Evolutionary conservation across 35 echinoderm and acorn worm species (phyloP).

Genomic region (Acanthaster planci): DNA sequence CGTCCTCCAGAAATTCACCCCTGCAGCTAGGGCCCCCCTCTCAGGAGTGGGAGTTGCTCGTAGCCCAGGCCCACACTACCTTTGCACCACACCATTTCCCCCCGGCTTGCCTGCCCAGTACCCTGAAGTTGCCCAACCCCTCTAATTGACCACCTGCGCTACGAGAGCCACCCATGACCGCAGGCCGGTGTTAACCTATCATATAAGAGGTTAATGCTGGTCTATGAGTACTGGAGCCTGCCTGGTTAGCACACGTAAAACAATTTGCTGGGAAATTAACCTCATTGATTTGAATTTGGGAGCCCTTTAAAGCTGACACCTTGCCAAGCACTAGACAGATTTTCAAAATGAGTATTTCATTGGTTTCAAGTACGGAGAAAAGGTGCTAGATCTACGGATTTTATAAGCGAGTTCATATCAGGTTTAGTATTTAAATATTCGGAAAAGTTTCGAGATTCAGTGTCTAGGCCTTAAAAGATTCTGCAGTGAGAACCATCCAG

Average conservation of each 20-base stretch:
- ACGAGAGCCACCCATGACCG: background rate
- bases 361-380: background rate
- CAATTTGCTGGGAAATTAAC: constrained; percentile 28
- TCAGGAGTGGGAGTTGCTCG: no score
- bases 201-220: constrained; percentile 24
- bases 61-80: no score
- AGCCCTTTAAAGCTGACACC: background rate
- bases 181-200: constrained; percentile 19
- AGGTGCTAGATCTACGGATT: no score
- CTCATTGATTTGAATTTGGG: background rate
- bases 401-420: background rate
- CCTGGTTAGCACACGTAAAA: background rate
- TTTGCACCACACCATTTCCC: no score
- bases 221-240: constrained; percentile 12
- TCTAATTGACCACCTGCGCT: constrained; percentile 25
- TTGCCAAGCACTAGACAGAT: background rate
- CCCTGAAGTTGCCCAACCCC: background rate
- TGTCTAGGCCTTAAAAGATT: no score
- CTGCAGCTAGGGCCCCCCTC: background rate
- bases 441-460: background rate
- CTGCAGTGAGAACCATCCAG: no score
- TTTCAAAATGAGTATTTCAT: background rate
- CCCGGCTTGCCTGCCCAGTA: no score
- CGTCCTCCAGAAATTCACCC: background rate
- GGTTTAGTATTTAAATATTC: background rate